phyloP scores from a whole-genome alignment of 2,113 vertebrate species.

The Halichoerus grypus region DNA sequence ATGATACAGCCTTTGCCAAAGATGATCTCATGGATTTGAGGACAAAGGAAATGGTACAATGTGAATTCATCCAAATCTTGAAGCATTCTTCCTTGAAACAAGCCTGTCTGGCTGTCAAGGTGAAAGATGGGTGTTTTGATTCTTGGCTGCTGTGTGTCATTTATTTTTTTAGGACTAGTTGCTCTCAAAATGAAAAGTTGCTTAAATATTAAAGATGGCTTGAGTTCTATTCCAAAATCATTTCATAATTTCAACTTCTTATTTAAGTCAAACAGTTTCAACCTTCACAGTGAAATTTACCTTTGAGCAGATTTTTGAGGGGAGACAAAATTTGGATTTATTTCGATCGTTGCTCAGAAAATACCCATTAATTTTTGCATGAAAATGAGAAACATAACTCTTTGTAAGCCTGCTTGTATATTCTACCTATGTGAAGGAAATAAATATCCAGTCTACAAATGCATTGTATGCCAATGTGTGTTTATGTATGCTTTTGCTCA shows the following conservation, averaged over 20 bases:
- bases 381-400: constrained; percentile 11
- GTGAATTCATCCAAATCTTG: constrained; percentile 57
- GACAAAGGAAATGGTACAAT: constrained; percentile 66
- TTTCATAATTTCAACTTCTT: constrained; percentile 35
- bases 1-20: constrained; percentile 73
- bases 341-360: constrained; percentile 55
- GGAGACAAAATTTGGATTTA: constrained; percentile 33
- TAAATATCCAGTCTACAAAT: background rate
- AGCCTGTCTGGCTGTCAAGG: constrained; percentile 52
- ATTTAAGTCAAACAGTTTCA: constrained; percentile 15
- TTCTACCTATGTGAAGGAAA: background rate
- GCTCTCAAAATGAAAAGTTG: constrained; percentile 50
- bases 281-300: constrained; percentile 55
- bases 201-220: constrained; percentile 65
- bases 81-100: constrained; percentile 36
- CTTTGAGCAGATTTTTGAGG: background rate
- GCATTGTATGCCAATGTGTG: background rate
- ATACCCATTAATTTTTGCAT: constrained; percentile 28
- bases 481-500: background rate
- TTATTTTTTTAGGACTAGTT: constrained; percentile 42
- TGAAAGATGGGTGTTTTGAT: constrained; percentile 62
- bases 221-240: constrained; percentile 52
- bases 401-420: constrained; percentile 26
- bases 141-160: background rate
- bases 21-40: constrained; percentile 79